Base-by-base conservation (phyloP, 2,797 vertebrate species). In the Diceros bicornis region DNA sequence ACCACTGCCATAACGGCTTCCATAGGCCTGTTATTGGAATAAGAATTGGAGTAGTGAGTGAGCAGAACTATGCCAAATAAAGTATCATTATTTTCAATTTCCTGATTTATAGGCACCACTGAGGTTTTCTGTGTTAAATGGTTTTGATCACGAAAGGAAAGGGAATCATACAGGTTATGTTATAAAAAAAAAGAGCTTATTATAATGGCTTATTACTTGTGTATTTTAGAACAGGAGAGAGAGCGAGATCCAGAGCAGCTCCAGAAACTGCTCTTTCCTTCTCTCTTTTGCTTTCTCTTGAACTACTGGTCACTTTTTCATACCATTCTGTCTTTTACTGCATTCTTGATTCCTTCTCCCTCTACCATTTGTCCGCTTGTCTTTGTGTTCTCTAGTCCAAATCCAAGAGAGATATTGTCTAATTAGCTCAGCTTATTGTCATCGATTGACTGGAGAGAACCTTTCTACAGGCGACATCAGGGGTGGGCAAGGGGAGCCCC, bases 61-160 rank as follows among this genome's bases (percentile, higher is more conserved):
- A 82, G 11, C 16, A 66, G 50, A 21, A 52, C 2, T 78, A 32
- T 82, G 32, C 32, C 32, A 81, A 87, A 81, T 64, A 66, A 68
- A 85, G 21, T 34, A 21, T 17, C 37, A 37, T 86, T 84, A 72
- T 84, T 77, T 92, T 90, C 27, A 87, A 10, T 52, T 71, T 95
- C 14, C 23, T 87, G 59, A 69, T 55, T 78, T 69, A 55, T 25
- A 61, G 21, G 1, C 1, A 87, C 41, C 17, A 27, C 44, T 68
- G n/a, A 57, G 32, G 13, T 44, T 89, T 94, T 61, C 41, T 68
- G 0, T 75, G n/a, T 61, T 77, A 68, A 83, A 86, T 79, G 3
- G 8, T 72, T 94, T 91, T 59, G 21, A 92, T 95, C 7, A 55
- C 32, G 47, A 64, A 34, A 93, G 62, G 50, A 83, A 85, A 61